Evolutionary conservation across 53 echinoderm and acorn worm species (phyloP).

Genomic region (Zoroaster sp.): DNA sequence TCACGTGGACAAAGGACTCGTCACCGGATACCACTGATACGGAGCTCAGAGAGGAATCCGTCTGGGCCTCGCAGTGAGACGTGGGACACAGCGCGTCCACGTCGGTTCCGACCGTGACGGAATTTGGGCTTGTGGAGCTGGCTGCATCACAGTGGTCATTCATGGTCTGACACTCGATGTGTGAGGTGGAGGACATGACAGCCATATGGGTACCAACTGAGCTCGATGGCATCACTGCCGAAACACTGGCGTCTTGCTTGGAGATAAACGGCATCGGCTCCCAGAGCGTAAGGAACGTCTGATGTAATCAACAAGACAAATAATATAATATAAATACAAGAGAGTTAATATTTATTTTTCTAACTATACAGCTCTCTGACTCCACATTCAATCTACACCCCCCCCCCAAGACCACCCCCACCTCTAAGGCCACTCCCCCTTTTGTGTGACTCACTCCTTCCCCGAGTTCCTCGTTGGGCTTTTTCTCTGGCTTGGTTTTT

Average conservation of each 20-base stretch:
- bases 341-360: background rate
- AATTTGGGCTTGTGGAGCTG: conserved; percentile 16
- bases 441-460: no score
- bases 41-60: background rate
- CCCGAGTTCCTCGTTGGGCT: no score
- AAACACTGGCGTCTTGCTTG: conserved; percentile 40
- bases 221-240: conserved; percentile 1
- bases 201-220: background rate
- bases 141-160: conserved; percentile 5
- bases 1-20: conserved; percentile 6
- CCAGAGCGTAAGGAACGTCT: conserved; percentile 4
- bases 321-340: background rate
- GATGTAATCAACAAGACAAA: background rate
- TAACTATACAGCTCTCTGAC: no score
- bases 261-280: background rate
- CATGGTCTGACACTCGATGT: conserved; percentile 25
- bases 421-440: no score
- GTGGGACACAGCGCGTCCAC: conserved; percentile 48
- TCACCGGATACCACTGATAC: background rate
- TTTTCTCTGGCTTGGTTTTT: no score
- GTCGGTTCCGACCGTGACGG: conserved; percentile 44
- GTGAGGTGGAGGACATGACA: background rate
- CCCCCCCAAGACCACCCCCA: no score
- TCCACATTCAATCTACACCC: no score
- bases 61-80: conserved; percentile 54